phyloP scores from a whole-genome alignment of 1,140 invertebrate genomes.

The Condylostylus longicornis region DNA sequence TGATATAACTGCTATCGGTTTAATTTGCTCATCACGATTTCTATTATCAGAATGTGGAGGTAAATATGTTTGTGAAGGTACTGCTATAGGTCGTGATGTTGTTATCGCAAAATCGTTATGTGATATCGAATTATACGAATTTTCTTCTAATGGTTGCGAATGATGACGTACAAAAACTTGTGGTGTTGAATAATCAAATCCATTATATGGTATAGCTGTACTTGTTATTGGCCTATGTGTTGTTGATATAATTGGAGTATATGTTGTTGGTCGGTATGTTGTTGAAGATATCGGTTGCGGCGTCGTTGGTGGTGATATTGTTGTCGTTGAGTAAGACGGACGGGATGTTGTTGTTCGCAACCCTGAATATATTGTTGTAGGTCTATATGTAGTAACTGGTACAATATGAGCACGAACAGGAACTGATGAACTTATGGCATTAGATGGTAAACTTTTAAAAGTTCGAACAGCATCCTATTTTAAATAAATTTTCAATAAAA shows the following conservation, averaged over 20 bases:
- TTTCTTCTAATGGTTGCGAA: constrained; percentile 18
- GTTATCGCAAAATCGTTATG: constrained; percentile 1
- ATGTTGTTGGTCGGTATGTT: constrained; percentile 12
- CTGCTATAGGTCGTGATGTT: neutral
- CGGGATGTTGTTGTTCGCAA: constrained; percentile 29
- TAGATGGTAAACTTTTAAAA: constrained; percentile 49
- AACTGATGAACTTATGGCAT: neutral
- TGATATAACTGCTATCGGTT: constrained; percentile 8
- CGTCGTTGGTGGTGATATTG: constrained; percentile 26
- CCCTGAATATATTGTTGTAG: constrained; percentile 17
- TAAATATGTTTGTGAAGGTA: neutral
- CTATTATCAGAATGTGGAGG: too few species aligned
- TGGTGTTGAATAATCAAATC: too few species aligned
- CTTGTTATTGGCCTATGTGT: constrained; percentile 1
- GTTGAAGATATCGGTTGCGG: constrained; percentile 20
- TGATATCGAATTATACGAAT: constrained; percentile 1
- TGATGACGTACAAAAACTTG: constrained; percentile 9
- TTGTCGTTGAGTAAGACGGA: constrained; percentile 20
- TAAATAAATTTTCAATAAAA: constrained; percentile 4
- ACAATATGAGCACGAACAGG: constrained; percentile 14
- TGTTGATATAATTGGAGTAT: constrained; percentile 3
- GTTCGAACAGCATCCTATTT: constrained; percentile 46
- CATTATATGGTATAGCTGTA: too few species aligned
- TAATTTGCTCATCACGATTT: neutral
- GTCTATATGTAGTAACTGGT: constrained; percentile 15